Percentiles rank a stretch among this genome's conserved stretches.
Evolutionary conservation across 2,113 vertebrate genomes (phyloP).

Genomic region (Pelecanus crispus): DNA sequence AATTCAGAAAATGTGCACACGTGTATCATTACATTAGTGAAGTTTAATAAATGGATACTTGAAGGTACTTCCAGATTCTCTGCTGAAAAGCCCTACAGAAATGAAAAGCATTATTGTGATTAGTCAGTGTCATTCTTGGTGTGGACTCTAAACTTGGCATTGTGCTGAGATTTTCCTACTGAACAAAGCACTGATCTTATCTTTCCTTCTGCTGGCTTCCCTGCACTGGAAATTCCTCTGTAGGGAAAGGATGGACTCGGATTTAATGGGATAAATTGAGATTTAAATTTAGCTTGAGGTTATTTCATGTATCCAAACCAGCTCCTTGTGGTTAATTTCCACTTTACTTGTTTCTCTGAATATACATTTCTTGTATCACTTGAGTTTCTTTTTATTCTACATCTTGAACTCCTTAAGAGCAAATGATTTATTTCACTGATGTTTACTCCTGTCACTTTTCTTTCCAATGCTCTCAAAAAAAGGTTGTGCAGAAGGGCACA

Average conservation of each 20-base stretch:
- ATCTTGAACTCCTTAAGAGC: neutral
- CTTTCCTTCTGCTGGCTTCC: neutral
- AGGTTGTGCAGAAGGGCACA: neutral
- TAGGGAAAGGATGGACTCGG: neutral
- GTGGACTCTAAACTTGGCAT: neutral
- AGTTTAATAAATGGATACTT: neutral
- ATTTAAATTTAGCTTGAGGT: neutral
- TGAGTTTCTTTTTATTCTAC: neutral
- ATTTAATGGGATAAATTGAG: neutral
- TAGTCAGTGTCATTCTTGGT: neutral
- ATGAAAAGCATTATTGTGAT: neutral
- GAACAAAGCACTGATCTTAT: neutral
- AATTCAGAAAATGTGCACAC: neutral
- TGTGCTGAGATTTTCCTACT: neutral
- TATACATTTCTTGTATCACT: neutral
- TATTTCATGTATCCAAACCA: neutral
- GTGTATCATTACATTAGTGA: neutral
- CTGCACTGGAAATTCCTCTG: neutral
- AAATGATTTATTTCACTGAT: conserved; percentile 31
- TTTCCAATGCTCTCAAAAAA: neutral
- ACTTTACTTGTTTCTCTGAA: neutral
- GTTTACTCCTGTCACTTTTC: conserved; percentile 19
- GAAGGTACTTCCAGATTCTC: neutral
- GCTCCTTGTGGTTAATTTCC: neutral
- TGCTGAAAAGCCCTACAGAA: neutral